Base-by-base conservation (phyloP, 2,113 vertebrate species). In the western clawed frog (Xenopus tropicalis) region DNA sequence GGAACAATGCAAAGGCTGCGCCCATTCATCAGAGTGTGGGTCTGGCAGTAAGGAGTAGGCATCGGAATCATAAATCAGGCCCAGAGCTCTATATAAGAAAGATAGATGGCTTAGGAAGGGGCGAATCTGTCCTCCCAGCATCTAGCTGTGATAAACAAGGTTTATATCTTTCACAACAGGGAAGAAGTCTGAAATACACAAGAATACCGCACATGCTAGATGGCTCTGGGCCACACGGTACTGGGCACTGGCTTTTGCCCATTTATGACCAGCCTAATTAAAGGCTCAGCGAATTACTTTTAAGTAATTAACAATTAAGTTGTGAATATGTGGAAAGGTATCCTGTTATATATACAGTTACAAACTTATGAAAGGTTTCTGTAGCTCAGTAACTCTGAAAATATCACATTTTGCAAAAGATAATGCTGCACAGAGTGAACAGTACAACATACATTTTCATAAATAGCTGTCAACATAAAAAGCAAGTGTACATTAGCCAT, bases 111-210 rank as follows among this genome's bases (percentile, higher is more conserved):
- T 42, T 19, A 22, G 56, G 42, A 66, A 23, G 42, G 72, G 64
- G 72, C 42, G 61, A 68, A 74, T 74, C 56, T 74, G 72, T 74
- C 65, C 72, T 74, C 65, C 61, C 72, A 57, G 67, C 65, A 68
- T 74, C 54, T 42, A 74, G 54, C 56, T 23, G 24, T 74, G 72
- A 74, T 67, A 68, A 74, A 68, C 72, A 68, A 74, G 72, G 65
- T 68, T 13, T 74, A 68, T 61, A 19, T 68, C 56, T 68, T 56
- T 25, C n/a, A 56, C 24, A 23, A 67, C 23, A 42, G 65, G 43
- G 22, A 67, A 67, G 22, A 74, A 74, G 43, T 11, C 11, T 56
- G 59, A 74, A 74, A 74, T 46, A 48, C 71, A 67, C 63, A 74
- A 29, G 20, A 74, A 48, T 11, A 20, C 24, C 11, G n/a, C 42